Conservation (phyloP, 1,140 invertebrate species). For the Nephila pilipes region DNA sequence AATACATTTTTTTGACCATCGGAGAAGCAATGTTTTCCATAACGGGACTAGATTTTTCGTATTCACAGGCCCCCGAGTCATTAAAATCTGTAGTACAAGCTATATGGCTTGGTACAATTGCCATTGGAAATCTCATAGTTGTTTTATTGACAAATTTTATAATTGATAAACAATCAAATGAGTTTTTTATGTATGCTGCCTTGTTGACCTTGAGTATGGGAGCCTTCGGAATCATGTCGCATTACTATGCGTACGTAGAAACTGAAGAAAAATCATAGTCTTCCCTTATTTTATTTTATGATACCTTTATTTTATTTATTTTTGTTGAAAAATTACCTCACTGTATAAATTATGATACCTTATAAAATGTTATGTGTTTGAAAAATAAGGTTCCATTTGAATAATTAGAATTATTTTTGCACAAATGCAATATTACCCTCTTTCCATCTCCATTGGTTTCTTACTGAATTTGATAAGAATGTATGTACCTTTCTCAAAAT, state of each 20-base stretch:
- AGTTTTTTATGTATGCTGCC: slow-evolving; percentile 93
- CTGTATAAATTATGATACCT: too few relatives aligned
- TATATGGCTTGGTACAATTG: slow-evolving; percentile 92
- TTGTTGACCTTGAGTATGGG: slow-evolving; percentile 87
- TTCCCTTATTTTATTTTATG: too few relatives aligned
- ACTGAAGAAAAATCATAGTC: background rate
- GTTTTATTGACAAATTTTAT: too few relatives aligned
- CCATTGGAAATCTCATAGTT: slow-evolving; percentile 88
- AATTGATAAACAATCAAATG: slow-evolving; percentile 85
- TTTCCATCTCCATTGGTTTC: too few relatives aligned
- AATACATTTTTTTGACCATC: slow-evolving; percentile 92
- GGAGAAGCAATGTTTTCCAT: slow-evolving; percentile 94
- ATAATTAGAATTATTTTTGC: too few relatives aligned
- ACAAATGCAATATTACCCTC: too few relatives aligned
- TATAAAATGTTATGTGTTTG: too few relatives aligned
- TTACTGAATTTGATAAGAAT: too few relatives aligned
- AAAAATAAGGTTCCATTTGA: too few relatives aligned
- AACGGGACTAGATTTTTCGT: slow-evolving; percentile 95
- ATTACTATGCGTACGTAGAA: slow-evolving; percentile 81
- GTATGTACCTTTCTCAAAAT: too few relatives aligned
- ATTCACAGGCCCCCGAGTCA: slow-evolving; percentile 90
- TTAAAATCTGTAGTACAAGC: slow-evolving; percentile 96
- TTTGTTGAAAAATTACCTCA: too few relatives aligned
- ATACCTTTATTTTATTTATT: too few relatives aligned
- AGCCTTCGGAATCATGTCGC: slow-evolving; percentile 89